Percentiles rank a stretch among this genome's conserved stretches.
Evolutionary conservation across 2,888 invertebrate species (phyloP).

Genomic region (Automeris io): DNA sequence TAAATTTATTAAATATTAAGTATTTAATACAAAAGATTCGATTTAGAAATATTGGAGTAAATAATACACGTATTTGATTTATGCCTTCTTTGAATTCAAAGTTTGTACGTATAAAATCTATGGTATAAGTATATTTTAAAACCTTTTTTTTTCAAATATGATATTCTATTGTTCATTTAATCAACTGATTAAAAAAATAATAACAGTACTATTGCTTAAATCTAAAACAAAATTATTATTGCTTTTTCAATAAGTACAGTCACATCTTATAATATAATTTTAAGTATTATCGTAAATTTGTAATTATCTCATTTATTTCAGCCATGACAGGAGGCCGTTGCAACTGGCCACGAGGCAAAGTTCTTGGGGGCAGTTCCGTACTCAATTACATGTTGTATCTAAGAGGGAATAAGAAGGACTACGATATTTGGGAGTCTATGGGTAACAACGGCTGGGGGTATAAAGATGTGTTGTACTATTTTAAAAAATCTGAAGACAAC

Average conservation of each 20-base stretch:
- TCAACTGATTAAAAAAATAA: too few relatives aligned
- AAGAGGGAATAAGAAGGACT: conserved; percentile 92
- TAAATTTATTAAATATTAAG: conserved; percentile 37
- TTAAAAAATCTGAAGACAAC: conserved; percentile 95
- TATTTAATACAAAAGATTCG: background rate
- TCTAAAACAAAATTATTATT: too few relatives aligned
- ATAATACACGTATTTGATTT: too few relatives aligned
- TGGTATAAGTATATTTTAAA: too few relatives aligned
- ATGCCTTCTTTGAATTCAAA: too few relatives aligned
- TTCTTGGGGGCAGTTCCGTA: conserved; percentile 92
- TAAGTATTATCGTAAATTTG: background rate
- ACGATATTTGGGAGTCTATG: conserved; percentile 90
- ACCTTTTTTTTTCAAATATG: too few relatives aligned
- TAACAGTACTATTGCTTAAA: too few relatives aligned
- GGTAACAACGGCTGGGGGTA: conserved; percentile 95
- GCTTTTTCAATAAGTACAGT: too few relatives aligned
- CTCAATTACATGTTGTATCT: conserved; percentile 95
- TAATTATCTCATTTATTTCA: conserved; percentile 44
- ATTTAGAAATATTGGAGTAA: background rate
- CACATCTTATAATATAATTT: conserved; percentile 3
- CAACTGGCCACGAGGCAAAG: conserved; percentile 95
- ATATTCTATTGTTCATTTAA: too few relatives aligned
- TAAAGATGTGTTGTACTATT: conserved; percentile 86
- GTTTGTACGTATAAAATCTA: too few relatives aligned
- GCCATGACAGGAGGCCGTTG: conserved; percentile 90